Evolutionary conservation across 92 coral and sea anemone species (phyloP), one percentile per base, ranked within the genome.

Genomic region (Parazoanthus swiftii): DNA sequence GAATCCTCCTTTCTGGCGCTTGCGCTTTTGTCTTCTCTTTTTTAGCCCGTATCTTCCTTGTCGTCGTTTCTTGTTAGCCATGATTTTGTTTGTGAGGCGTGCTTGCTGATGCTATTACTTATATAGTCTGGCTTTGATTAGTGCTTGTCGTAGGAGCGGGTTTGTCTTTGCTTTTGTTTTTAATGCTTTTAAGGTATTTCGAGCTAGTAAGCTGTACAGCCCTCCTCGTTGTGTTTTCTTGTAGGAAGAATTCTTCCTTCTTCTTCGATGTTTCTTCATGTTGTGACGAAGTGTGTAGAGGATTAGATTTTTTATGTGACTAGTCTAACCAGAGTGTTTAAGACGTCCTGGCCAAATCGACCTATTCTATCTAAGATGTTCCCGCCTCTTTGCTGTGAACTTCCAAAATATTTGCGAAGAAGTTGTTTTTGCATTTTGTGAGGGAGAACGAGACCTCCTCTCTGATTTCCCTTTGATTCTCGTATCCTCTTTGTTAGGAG

Each of bases 241-340:
- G 56, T 50, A 50, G 56, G 56, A 50, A 50, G 56, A 50, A 50
- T 50, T 50, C 56, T 50, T 50, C 56, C 56, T 50, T 50, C 56
- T 25, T 67, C 73, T 67, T 67, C 73, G 73, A 14, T 67, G 73
- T 14, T 67, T 67, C 25, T 67, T 67, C 73, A 67, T 67, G 73
- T 67, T 67, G 73, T 67, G 73, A 67, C 73, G 73, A 67, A 67
- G 73, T 67, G 73, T 67, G 73, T 67, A 67, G 73, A 67, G 73
- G 73, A 67, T 67, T 67, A 67, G 73, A 67, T 67, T 67, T 67
- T 67, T 67, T 67, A 67, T 20, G 73, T 67, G n/a, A 67, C 73
- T 67, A 67, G 33, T 67, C 73, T 67, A 21, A 67, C 73, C 33
- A 67, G 73, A 20, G 73, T 67, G 73, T 67, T 67, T 9, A 67